Conservation (phyloP, 1,140 invertebrate species). For the Heliconius congener region DNA sequence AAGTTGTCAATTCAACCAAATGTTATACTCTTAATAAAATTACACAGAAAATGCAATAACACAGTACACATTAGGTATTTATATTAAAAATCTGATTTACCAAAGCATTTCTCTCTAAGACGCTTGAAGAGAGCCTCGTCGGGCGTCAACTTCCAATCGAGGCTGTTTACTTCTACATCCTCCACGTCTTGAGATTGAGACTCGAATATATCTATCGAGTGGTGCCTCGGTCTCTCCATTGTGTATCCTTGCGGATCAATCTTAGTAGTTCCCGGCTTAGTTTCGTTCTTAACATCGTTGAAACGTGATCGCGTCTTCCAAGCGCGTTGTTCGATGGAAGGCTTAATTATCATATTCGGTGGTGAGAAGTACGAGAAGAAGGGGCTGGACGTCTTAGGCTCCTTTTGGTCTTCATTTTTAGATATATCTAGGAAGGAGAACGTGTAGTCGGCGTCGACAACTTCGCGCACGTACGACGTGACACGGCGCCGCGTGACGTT, state of each 20-base stretch:
- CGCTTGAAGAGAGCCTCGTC: conserved; percentile 63
- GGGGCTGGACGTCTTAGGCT: conserved; percentile 57
- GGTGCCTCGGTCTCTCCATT: conserved; percentile 47
- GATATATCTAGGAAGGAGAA: conserved; percentile 64
- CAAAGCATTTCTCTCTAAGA: conserved; percentile 66
- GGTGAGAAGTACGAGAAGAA: conserved; percentile 71
- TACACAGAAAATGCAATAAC: conserved; percentile 8
- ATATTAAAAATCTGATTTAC: conserved; percentile 59
- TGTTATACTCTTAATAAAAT: conserved; percentile 35
- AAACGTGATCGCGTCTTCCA: conserved; percentile 54
- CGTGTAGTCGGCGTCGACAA: conserved; percentile 64
- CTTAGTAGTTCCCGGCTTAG: conserved; percentile 27
- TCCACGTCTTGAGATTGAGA: conserved; percentile 66
- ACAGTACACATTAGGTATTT: background rate
- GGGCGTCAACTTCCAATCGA: conserved; percentile 64
- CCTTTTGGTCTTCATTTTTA: conserved; percentile 57
- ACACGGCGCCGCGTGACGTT: conserved; percentile 49
- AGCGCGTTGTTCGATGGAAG: conserved; percentile 40
- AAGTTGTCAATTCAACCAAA: conserved; percentile 42
- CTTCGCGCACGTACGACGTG: conserved; percentile 64
- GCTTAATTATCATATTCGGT: conserved; percentile 49
- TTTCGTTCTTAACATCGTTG: conserved; percentile 35
- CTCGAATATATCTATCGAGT: conserved; percentile 71
- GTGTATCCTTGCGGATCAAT: conserved; percentile 42
- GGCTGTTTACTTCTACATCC: conserved; percentile 47